Evolutionary conservation across 2,797 vertebrate genomes (phyloP).

Genomic region (Protonibea diacanthus): DNA sequence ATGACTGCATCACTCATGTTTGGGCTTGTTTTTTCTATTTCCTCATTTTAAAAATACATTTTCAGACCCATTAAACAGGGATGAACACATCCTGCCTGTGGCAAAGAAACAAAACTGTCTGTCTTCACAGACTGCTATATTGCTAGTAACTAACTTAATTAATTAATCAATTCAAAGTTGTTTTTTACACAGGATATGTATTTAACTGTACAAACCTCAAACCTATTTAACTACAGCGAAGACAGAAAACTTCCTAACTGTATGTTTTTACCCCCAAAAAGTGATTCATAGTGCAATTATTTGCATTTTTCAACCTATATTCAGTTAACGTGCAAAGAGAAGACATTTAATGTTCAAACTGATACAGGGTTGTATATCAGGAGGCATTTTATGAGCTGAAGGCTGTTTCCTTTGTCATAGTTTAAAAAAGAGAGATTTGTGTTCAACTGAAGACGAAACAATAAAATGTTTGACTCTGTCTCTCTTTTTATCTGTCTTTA

Average conservation of each 20-base stretch:
- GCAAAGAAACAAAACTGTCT: not conserved
- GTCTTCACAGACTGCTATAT: not conserved
- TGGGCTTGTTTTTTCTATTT: conserved; percentile 13
- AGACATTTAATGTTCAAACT: too few species aligned
- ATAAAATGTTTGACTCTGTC: conserved; percentile 22
- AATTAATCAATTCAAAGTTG: not conserved
- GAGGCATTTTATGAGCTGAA: not conserved
- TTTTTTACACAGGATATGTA: not conserved
- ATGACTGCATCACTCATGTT: conserved; percentile 11
- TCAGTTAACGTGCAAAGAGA: too few species aligned
- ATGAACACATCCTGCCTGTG: not conserved
- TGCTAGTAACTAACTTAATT: too few species aligned
- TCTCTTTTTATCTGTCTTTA: conserved; percentile 18
- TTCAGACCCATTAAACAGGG: not conserved
- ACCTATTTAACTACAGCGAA: not conserved
- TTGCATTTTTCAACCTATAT: too few species aligned
- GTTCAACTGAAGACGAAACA: conserved; percentile 38
- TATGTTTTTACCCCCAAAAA: too few species aligned
- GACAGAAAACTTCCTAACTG: not conserved
- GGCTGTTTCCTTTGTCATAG: conserved; percentile 30
- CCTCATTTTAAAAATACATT: not conserved
- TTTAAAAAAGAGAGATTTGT: conserved; percentile 27
- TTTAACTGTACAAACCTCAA: not conserved
- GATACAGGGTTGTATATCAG: not conserved
- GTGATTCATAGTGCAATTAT: too few species aligned